Base-by-base conservation (phyloP, 2,113 vertebrate genomes). In the Uria lomvia region DNA sequence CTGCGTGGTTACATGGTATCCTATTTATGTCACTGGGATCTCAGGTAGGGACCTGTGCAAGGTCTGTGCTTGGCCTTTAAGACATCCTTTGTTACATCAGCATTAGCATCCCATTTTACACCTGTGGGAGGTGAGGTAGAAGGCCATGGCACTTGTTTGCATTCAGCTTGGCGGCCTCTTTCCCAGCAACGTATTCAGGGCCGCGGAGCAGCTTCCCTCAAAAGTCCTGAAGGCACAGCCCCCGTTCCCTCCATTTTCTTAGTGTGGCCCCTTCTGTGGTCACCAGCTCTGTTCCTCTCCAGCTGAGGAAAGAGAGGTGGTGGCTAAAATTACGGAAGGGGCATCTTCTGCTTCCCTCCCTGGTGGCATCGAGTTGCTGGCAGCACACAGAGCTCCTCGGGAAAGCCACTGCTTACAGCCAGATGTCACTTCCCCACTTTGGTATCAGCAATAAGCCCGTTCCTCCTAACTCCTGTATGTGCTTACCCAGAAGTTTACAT, bases 1-100 rank as follows among this genome's bases (percentile, higher is more conserved):
- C 73, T 38, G 79, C 36, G 77, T 22, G 55, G 77, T 88, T 82
- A 82, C 91, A 72, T 21, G 55, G 75, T 26, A 88, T 45, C 62
- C 86, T 89, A 29, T 85, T 94, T 93, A 92, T 83, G 89, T 73
- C 89, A 55, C 42, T 88, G 92, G 55, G 42, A 36, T 53, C 71
- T 92, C 86, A 91, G 89, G 86, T 59, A 91, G 62, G 72, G 56
- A 67, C 55, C 50, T 71, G 55, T 49, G 70, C 70, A 90, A 45
- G 59, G 47, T 32, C 50, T 66, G 49, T 88, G 65, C 52, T 52
- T 18, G 4, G 49, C 91, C 73, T 85, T 92, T 15, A 76, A 29
- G 67, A 43, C 66, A 27, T 40, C 52, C 38, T 76, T 72, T 0
- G 1, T 60, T 45, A n/a, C 38, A 27, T 9, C 22, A 65, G 58